Conservation (phyloP, 2,888 invertebrate species). For the Cephalotes varians region DNA sequence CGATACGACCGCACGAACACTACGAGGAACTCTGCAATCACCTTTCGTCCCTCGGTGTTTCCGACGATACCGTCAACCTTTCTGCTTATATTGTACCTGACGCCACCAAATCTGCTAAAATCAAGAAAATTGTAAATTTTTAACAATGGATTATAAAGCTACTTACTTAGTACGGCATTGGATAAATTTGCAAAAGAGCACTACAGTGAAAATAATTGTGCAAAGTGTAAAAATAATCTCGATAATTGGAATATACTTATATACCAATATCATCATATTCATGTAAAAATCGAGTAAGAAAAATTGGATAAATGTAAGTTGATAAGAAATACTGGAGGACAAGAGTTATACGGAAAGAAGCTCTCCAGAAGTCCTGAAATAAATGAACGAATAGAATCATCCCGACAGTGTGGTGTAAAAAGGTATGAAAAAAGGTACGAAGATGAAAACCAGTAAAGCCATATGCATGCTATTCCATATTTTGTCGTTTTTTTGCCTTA, state of each 20-base stretch:
- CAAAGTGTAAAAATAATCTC: too few species aligned
- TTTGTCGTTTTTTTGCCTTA: conserved; percentile 38
- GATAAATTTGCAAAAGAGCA: neutral
- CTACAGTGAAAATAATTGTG: neutral
- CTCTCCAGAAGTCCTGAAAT: conserved; percentile 67
- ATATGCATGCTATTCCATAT: conserved; percentile 28
- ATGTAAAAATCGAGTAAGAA: neutral
- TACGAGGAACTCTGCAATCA: conserved; percentile 70
- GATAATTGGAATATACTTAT: neutral
- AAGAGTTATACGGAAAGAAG: conserved; percentile 40
- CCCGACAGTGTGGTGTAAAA: conserved; percentile 70
- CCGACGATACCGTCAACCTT: conserved; percentile 54
- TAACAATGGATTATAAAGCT: neutral
- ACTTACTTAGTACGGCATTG: neutral
- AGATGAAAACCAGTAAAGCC: conserved; percentile 73
- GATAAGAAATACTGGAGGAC: neutral
- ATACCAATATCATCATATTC: neutral
- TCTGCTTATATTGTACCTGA: conserved; percentile 30
- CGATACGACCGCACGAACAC: conserved; percentile 64
- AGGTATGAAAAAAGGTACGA: conserved; percentile 66
- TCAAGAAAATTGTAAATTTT: neutral
- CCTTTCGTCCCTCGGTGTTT: conserved; percentile 64
- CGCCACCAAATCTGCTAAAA: conserved; percentile 24
- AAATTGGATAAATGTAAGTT: neutral
- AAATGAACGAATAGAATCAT: conserved; percentile 76